These are phyloP conservation scores for Guaruba guarouba DNA, from an alignment of 2,113 vertebrate genomes.

Conservation along the genomic window DNA sequence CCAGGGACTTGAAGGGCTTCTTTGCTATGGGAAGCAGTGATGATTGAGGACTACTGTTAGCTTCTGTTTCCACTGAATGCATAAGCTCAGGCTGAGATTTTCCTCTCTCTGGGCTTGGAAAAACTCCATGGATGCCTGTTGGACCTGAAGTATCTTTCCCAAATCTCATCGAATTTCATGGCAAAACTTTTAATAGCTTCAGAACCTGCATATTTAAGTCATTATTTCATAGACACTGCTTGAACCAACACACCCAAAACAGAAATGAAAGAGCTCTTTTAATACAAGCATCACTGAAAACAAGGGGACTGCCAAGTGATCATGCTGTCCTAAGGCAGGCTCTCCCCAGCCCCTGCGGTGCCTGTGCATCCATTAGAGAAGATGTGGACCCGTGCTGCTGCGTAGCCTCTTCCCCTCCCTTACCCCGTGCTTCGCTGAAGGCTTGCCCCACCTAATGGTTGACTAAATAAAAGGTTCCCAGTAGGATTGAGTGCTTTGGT, in stretches of 20 bases:
- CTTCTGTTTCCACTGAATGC: neutral
- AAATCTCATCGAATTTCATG: neutral
- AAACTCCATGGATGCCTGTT: neutral
- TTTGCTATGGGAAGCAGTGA: neutral
- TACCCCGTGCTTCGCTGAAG: neutral
- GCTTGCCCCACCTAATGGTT: neutral
- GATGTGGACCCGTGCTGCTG: neutral
- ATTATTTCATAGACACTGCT: neutral
- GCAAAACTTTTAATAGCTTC: neutral
- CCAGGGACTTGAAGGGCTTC: neutral
- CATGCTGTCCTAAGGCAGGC: neutral
- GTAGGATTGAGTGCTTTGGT: neutral
- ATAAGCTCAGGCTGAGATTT: neutral
- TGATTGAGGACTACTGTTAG: neutral
- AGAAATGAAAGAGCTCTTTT: neutral
- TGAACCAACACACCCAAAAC: neutral
- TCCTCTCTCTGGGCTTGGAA: neutral
- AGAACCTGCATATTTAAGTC: neutral
- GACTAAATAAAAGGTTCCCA: neutral
- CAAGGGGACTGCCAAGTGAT: neutral
- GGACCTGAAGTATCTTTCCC: neutral
- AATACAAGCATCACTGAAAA: neutral
- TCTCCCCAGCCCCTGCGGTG: neutral
- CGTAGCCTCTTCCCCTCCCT: neutral
- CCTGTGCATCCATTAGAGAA: neutral